These are phyloP conservation scores for Pogonomyrmex barbatus DNA, from an alignment of 1,140 invertebrate species.

Conservation along the genomic window DNA sequence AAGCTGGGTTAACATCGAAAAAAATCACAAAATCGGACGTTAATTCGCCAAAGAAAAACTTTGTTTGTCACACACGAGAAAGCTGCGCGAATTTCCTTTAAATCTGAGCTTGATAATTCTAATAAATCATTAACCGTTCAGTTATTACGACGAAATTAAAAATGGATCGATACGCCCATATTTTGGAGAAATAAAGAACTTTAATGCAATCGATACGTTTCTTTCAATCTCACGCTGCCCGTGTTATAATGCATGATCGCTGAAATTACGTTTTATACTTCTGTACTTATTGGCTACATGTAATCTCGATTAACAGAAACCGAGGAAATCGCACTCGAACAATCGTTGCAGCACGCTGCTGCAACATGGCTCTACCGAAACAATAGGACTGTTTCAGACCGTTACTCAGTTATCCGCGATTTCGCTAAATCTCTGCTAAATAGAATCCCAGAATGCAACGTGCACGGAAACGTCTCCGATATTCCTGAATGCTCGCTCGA, in stretches of 20 bases:
- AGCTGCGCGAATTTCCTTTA: not conserved
- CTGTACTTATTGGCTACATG: constrained; percentile 53
- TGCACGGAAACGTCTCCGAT: constrained; percentile 53
- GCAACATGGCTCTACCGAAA: constrained; percentile 30
- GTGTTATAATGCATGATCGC: not conserved
- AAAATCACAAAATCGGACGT: not conserved
- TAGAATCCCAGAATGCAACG: constrained; percentile 57
- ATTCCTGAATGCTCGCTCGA: constrained; percentile 51
- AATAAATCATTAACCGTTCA: not conserved
- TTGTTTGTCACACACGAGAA: not conserved
- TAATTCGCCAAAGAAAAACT: constrained; percentile 38
- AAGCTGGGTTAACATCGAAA: not conserved
- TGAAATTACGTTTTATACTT: constrained; percentile 30
- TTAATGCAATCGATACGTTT: not conserved
- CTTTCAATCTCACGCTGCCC: not conserved
- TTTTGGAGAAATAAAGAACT: not conserved
- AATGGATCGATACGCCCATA: not conserved
- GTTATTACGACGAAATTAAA: not conserved
- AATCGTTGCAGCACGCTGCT: constrained; percentile 35
- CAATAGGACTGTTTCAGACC: constrained; percentile 60
- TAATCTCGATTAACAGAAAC: constrained; percentile 59
- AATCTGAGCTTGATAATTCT: not conserved
- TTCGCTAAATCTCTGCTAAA: constrained; percentile 58
- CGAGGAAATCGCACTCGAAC: constrained; percentile 57
- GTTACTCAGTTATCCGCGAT: constrained; percentile 61